Base-by-base conservation (phyloP, 2,797 vertebrate genomes). In the Toxotes lorentzi region DNA sequence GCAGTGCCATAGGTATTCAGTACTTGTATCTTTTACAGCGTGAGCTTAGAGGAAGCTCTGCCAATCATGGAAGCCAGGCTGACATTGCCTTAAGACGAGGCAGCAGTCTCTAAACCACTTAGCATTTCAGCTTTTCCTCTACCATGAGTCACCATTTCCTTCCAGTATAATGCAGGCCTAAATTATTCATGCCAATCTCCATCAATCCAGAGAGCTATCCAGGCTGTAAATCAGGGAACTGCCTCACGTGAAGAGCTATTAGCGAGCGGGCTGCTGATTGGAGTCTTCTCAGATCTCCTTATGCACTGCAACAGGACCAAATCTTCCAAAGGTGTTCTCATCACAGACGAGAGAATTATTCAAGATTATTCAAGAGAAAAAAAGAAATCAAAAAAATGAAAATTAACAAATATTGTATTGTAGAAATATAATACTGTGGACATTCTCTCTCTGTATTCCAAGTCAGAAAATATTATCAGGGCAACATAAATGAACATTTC, bases 111-210 rank as follows among this genome's bases (percentile, higher is more conserved):
- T 38, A 70, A 84, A 91, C 76, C 88, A 91, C 83, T 90, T 83
- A 86, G 86, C 79, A 67, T 89, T 86, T 87, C 81, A 78, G 73
- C 82, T 79, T 89, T 89, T 87, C 77, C 78, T 89, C 77, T 40
- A 81, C 79, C 81, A 71, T 91, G 89, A 93, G 76, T 93, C 92
- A 93, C 86, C 59, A 32, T 86, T 93, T 80, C 84, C 84, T 85
- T 81, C 75, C 74, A 76, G 59, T 91, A 87, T 90, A 91, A 92
- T 89, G 87, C 81, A 82, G 66, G 53, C 63, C 70, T 94, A 76
- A 94, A 95, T 94, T 89, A 95, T 94, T 94, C 73, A 94, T 91
- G 79, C 47, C 58, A 59, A 41, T 87, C 84, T 69, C 81, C 88
- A 90, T 91, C 86, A 88, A 80, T 89, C 77, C 79, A 76, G 65